Base-by-base conservation (phyloP, 2,797 vertebrate species). In the Eulemur mongoz region DNA sequence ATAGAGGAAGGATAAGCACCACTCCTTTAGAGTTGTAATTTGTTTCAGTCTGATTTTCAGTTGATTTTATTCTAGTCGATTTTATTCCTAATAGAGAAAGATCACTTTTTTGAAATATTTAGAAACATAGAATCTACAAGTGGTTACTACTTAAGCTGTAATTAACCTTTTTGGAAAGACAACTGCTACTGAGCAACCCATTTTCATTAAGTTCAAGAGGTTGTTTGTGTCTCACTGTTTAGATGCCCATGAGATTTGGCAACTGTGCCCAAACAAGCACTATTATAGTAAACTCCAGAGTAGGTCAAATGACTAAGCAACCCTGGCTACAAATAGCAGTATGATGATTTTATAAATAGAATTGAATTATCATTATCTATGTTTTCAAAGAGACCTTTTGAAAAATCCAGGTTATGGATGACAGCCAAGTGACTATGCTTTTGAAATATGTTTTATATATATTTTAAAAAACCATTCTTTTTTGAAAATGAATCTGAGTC, bases 311-410 rank as follows among this genome's bases (percentile, higher is more conserved):
- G 89, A 94, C 80, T 93, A 88, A 80, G 11, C 54, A 45, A 35
- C 2, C 5, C 54, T 57, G 45, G 25, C 35, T 75, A 86, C 57
- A 72, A 83, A 93, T 67, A 95, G 52, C 30, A 93, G 75, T 52
- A 63, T 89, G 30, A 61, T 72, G 32, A 78, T 67, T 94, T 93
- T 96, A 95, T 96, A 94, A 94, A 90, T 95, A 94, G 81, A 96
- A 92, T 1, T 83, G 70, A 95, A 89, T 96, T 81, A 94, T 0
- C 0, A 70, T 90, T 93, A 91, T 69, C 59, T 87, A 22, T 80
- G 13, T 45, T 95, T 89, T 91, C 65, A 90, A 93, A 92, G 17
- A 79, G 40, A 52, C 13, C 43, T 93, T 93, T 95, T 69, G 27
- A 73, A 96, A 93, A 81, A 45, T 84, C 15, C 20, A 90, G 22